Evolutionary conservation across 2,888 invertebrate species (phyloP), one percentile per base, ranked within the genome.

Genomic region (Tholera decimalis): DNA sequence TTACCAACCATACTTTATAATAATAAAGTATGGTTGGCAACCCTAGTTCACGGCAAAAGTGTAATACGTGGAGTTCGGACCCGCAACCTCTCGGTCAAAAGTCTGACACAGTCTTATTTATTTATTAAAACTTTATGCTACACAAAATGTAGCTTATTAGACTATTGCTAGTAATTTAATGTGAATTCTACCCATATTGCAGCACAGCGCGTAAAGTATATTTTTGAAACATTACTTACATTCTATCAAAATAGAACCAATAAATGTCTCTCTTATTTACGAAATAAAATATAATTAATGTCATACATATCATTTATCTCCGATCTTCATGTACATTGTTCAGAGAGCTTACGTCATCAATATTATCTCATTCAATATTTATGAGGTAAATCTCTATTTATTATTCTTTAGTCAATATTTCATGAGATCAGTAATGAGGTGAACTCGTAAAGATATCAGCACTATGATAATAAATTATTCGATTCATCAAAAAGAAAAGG

Each of bases 381-480:
- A 67, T 37, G 50, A 65, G 18, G 26, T 65, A 44, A 44, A 41
- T 20, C 28, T 70, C 9, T n/a, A n/a, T 43, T 60, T 49, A 70
- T 66, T 43, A 61, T 37, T 43, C 44, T 67, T 67, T 37, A 50
- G 62, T 61, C 5, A 70, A 66, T 50, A 62, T 58, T 67, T 51
- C 37, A 61, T 72, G n/a, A 37, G 43, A 72, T 28, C 72, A 33
- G 44, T 50, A 61, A 61, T 7, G 15, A 30, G 43, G 37, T 70
- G 30, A 46, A 7, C 11, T n/a, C 9, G 7, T 43, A 39, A 24
- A 39, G 5, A 44, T 35, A 49, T 43, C 28, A n/a, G 8, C 9
- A 43, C 4, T 24, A 11, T 26, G 20, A 30, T 30, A 60, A 58
- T 35, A 20, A 58, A 39, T 58, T 9, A 41, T 18, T 9, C 11